Conservation (phyloP, 2,888 invertebrate species). For the Rutpela maculata region DNA sequence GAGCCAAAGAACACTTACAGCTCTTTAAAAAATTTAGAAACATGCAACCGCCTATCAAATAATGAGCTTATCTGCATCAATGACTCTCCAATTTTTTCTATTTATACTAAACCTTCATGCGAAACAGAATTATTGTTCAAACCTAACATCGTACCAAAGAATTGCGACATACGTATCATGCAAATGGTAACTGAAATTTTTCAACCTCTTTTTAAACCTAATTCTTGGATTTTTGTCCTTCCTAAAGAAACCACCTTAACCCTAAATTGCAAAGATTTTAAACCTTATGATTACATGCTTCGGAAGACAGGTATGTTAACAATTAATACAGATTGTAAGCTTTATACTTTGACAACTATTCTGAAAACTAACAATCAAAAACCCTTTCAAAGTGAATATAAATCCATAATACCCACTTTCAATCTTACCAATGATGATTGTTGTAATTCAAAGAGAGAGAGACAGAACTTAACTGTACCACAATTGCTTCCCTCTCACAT, state of each 20-base stretch:
- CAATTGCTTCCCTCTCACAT: no score
- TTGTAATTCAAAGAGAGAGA: neutral
- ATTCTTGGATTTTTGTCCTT: slow-evolving; percentile 29
- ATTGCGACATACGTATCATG: slow-evolving; percentile 34
- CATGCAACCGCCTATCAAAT: no score
- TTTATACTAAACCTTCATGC: slow-evolving; percentile 14
- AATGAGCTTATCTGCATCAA: slow-evolving; percentile 10
- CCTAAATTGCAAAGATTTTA: slow-evolving; percentile 9
- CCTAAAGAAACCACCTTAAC: slow-evolving; percentile 17
- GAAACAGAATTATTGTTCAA: slow-evolving; percentile 29
- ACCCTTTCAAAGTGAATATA: neutral
- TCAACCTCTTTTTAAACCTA: no score
- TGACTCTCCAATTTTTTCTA: slow-evolving; percentile 17
- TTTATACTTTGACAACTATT: slow-evolving; percentile 16
- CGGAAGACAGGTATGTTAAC: neutral
- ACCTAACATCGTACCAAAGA: neutral
- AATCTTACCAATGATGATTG: slow-evolving; percentile 1
- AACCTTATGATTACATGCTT: neutral
- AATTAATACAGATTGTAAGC: neutral
- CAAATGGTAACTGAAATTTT: slow-evolving; percentile 12
- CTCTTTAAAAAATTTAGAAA: no score
- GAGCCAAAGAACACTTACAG: no score
- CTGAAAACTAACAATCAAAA: slow-evolving; percentile 3
- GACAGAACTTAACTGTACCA: no score
- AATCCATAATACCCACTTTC: neutral